phyloP scores from a whole-genome alignment of 2,888 invertebrate species.

The Chymomyza amoena region DNA sequence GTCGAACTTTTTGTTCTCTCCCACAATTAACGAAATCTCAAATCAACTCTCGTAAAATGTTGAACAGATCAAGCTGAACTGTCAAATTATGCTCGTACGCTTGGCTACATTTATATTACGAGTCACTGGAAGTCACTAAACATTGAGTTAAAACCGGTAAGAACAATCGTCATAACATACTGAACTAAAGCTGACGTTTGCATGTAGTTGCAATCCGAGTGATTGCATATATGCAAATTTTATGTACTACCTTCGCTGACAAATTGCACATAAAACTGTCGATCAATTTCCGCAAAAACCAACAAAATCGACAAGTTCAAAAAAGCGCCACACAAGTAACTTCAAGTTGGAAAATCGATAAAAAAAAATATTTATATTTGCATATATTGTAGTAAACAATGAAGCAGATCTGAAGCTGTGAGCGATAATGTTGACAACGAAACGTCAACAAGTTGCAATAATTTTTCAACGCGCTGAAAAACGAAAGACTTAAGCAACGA shows the following conservation, averaged over 20 bases:
- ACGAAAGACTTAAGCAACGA: conserved; percentile 60
- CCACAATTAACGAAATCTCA: too few species aligned
- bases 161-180: conserved; percentile 36
- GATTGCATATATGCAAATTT: conserved; percentile 65
- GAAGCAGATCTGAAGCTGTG: conserved; percentile 6
- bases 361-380: conserved; percentile 21
- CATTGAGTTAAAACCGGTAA: conserved; percentile 52
- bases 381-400: background rate
- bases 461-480: conserved; percentile 30
- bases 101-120: conserved; percentile 52
- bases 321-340: conserved; percentile 9
- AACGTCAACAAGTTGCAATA: conserved; percentile 67
- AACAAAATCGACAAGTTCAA: conserved; percentile 21
- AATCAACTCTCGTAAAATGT: too few species aligned
- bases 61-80: conserved; percentile 48
- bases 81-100: conserved; percentile 58
- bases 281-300: conserved; percentile 64
- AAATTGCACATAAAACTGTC: conserved; percentile 72
- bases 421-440: conserved; percentile 65
- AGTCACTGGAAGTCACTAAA: conserved; percentile 14
- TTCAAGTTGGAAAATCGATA: conserved; percentile 15
- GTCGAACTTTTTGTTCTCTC: too few species aligned
- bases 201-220: conserved; percentile 3
- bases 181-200: conserved; percentile 23
- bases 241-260: conserved; percentile 67